These are phyloP conservation scores for Furnarius figulus DNA, from an alignment of 2,113 vertebrate genomes.

Conservation along the genomic window DNA sequence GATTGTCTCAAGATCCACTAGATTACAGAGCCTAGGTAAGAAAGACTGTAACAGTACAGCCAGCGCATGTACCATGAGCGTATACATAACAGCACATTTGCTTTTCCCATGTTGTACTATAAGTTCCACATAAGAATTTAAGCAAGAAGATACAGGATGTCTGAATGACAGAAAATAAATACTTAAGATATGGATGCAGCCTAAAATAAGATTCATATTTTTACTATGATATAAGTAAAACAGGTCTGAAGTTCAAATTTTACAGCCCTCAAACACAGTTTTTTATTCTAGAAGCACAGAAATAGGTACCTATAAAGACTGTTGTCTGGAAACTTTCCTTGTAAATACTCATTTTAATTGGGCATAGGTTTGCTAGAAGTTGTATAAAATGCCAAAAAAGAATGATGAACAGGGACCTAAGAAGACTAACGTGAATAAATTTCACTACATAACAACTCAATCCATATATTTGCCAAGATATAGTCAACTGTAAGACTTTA, in stretches of 20 bases:
- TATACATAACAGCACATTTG: neutral
- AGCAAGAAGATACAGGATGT: neutral
- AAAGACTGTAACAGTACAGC: neutral
- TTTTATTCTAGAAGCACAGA: neutral
- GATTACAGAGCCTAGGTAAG: neutral
- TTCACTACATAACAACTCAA: neutral
- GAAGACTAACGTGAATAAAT: neutral
- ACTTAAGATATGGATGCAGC: neutral
- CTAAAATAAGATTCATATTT: neutral
- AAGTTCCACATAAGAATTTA: neutral
- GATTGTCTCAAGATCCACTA: neutral
- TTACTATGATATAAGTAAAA: neutral
- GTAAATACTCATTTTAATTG: neutral
- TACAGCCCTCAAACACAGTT: neutral
- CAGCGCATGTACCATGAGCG: rapidly evolving
- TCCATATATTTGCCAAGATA: neutral
- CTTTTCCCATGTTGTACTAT: neutral
- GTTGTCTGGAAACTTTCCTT: neutral
- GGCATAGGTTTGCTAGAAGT: neutral
- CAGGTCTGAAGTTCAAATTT: neutral
- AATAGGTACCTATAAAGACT: neutral
- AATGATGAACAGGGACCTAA: neutral
- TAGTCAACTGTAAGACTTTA: neutral
- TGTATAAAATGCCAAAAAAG: neutral
- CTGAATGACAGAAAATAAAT: neutral